A percentile compares a stretch with the other conserved stretches of the same genome.
phyloP scores from a whole-genome alignment of 2,888 invertebrate species.

The Yponomeuta plumbellus region DNA sequence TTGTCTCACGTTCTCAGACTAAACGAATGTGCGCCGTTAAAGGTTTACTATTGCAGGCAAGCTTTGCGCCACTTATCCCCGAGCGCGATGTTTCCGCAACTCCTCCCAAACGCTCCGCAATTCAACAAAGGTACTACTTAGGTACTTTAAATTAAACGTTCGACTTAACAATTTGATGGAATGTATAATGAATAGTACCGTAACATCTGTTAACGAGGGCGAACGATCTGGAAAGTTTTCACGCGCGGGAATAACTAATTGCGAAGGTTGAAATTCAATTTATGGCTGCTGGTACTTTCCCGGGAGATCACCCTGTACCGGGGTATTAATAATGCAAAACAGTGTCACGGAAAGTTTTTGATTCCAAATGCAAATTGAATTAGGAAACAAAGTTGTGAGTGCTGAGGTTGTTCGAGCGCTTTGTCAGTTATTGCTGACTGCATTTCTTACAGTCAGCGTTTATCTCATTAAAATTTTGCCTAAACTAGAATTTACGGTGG shows the following conservation, averaged over 20 bases:
- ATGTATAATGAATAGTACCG: slow-evolving; percentile 77
- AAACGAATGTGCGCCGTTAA: slow-evolving; percentile 52
- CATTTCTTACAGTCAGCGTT: slow-evolving; percentile 43
- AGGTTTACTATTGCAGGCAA: slow-evolving; percentile 44
- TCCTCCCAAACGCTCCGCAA: slow-evolving; percentile 47
- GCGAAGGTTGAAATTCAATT: slow-evolving; percentile 76
- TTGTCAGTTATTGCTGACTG: slow-evolving; percentile 52
- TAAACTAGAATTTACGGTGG: slow-evolving; percentile 1
- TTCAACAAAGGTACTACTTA: slow-evolving; percentile 67
- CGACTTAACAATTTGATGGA: slow-evolving; percentile 75
- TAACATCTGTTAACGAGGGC: slow-evolving; percentile 78
- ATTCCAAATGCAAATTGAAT: slow-evolving; percentile 74
- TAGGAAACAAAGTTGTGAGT: slow-evolving; percentile 70
- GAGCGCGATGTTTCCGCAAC: slow-evolving; percentile 32
- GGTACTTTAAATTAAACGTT: slow-evolving; percentile 76
- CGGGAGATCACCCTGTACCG: slow-evolving; percentile 69
- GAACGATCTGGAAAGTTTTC: slow-evolving; percentile 77
- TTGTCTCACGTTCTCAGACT: slow-evolving; percentile 42
- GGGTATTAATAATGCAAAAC: slow-evolving; percentile 77
- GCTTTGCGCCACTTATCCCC: slow-evolving; percentile 50
- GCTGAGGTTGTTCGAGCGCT: slow-evolving; percentile 52
- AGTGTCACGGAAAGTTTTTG: slow-evolving; percentile 76
- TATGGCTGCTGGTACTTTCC: slow-evolving; percentile 73
- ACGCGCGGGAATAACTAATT: slow-evolving; percentile 77
- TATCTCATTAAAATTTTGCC: slow-evolving; percentile 30